Percentiles rank a stretch among this genome's conserved stretches.
phyloP scores from a whole-genome alignment of 2,113 vertebrate genomes.

The Ochotona princeps region DNA sequence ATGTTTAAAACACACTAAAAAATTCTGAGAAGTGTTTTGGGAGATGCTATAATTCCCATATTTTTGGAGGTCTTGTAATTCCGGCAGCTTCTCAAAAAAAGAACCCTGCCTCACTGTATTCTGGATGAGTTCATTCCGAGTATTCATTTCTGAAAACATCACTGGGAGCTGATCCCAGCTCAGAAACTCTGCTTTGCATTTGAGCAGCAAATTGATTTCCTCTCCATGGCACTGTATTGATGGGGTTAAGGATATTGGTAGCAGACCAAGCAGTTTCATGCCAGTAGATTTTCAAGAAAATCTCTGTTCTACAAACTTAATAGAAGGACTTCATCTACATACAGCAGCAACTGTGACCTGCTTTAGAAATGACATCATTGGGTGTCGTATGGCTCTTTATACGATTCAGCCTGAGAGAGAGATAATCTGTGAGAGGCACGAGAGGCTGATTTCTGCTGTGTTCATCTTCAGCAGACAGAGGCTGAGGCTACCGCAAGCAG shows the following conservation, averaged over 20 bases:
- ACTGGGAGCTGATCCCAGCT: not conserved
- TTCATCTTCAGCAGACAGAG: constrained; percentile 61
- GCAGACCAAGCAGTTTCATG: constrained; percentile 52
- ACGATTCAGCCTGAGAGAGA: constrained; percentile 51
- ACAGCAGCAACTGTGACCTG: constrained; percentile 68
- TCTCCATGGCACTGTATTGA: not conserved
- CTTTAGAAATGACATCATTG: constrained; percentile 74
- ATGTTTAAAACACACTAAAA: not conserved
- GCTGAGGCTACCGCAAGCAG: not conserved
- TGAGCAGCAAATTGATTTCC: constrained; percentile 52
- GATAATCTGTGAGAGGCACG: constrained; percentile 59
- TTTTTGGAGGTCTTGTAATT: not conserved
- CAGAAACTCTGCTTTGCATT: not conserved
- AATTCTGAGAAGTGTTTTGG: constrained; percentile 29
- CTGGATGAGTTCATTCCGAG: not conserved
- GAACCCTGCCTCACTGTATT: not conserved
- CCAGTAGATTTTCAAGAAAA: constrained; percentile 63
- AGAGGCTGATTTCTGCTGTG: constrained; percentile 66
- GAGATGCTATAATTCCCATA: not conserved
- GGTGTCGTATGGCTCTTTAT: constrained; percentile 74
- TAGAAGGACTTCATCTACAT: constrained; percentile 63
- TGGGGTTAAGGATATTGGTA: constrained; percentile 60
- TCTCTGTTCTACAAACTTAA: constrained; percentile 35
- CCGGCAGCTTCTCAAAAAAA: not conserved
- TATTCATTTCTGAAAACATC: not conserved